phyloP scores from a whole-genome alignment of 2,113 vertebrate genomes.

The Hemiprocne comata region DNA sequence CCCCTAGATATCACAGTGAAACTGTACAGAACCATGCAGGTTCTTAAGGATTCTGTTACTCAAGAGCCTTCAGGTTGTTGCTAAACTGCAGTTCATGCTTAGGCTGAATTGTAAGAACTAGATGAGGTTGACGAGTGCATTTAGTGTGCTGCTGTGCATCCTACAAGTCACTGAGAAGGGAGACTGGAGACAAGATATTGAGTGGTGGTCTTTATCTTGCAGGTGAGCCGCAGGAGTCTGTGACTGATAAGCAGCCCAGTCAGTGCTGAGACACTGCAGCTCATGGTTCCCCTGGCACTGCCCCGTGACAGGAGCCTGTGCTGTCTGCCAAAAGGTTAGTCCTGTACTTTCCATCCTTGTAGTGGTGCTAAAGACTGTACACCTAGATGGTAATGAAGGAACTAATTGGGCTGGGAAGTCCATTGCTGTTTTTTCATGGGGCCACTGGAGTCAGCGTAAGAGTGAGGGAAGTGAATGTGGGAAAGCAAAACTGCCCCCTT shows the following conservation, averaged over 20 bases:
- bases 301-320: neutral
- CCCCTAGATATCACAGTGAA: neutral
- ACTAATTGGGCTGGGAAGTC: neutral
- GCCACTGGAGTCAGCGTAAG: neutral
- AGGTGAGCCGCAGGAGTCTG: neutral
- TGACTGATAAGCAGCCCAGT: neutral
- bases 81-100: neutral
- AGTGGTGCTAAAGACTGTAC: neutral
- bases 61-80: neutral
- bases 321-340: neutral
- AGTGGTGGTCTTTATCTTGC: neutral
- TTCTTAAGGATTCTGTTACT: neutral
- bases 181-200: neutral
- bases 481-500: neutral
- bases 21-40: neutral
- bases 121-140: neutral
- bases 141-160: neutral
- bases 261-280: neutral
- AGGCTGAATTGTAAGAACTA: neutral
- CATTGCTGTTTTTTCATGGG: neutral
- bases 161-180: neutral
- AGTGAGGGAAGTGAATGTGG: neutral
- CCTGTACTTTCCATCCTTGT: neutral
- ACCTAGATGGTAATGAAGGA: neutral
- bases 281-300: neutral